Evolutionary conservation across 2,113 vertebrate species (phyloP), one percentile per base, ranked within the genome.

Genomic region (Neolamprologus hecqui): DNA sequence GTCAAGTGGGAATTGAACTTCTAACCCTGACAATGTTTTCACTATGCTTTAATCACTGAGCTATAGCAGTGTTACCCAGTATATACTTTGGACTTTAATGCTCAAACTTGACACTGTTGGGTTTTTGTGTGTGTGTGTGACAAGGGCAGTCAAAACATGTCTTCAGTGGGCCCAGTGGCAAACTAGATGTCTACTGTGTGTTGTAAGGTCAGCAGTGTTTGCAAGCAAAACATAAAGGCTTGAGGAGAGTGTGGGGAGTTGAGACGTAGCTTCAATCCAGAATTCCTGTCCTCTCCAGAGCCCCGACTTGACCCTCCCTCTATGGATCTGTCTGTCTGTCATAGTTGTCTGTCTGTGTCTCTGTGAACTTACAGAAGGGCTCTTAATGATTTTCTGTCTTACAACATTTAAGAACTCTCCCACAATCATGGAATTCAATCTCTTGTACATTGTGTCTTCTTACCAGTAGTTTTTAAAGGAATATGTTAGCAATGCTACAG

Each of bases 181-280:
- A 85, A 86, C 75, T 79, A 60, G 85, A 83, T 37, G 82, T 84
- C 90, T 90, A 60, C 83, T 87, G 92, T 87, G 91, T 93, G 93
- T 92, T 93, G 93, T 93, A 91, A 93, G 90, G 92, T 93, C 90
- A 89, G 87, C 83, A n/a, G 63, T 93, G 89, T 94, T 94, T 93
- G 89, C 88, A 89, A 91, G 88, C 63, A 86, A 86, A 93, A 92
- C 88, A 95, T 88, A 88, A 93, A 92, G 58, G 77, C 75, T 79
- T 58, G 79, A 84, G 23, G 68, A 85, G 58, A 80, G 84, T 79
- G 80, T 37, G 15, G 85, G 11, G 81, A 84, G 40, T 86, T 90
- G 55, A 84, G 84, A 45, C 1, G 2, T n/a, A 68, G 53, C 84
- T 77, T 82, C 42, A 45, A 51, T 58, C 28, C 79, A 80, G 68